Conservation (phyloP, 53 echinoderm and acorn worm genomes). For the Arbacia lixula region DNA sequence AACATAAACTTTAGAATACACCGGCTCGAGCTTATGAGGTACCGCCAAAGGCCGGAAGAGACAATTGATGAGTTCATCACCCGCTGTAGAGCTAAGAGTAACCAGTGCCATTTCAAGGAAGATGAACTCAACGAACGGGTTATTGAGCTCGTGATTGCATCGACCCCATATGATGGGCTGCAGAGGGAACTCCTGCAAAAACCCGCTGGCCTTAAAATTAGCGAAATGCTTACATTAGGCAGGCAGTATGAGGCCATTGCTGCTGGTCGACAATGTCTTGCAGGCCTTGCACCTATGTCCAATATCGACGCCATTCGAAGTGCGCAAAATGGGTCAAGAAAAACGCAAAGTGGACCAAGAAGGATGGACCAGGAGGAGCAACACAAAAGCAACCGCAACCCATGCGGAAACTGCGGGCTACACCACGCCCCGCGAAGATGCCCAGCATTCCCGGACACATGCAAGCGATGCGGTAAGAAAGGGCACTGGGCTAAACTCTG, state of each 20-base stretch:
- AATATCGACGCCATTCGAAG: neutral
- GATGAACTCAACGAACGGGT: conserved; percentile 23
- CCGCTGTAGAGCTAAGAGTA: conserved; percentile 37
- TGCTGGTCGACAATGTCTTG: neutral
- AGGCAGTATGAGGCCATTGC: conserved; percentile 2
- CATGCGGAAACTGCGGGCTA: conserved; percentile 10
- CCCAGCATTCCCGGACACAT: neutral
- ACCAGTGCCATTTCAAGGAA: conserved; percentile 34
- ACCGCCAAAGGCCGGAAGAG: conserved; percentile 1
- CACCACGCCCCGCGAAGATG: conserved; percentile 2
- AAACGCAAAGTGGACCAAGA: neutral
- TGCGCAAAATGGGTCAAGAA: neutral
- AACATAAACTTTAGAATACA: conserved; percentile 63
- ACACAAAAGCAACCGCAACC: neutral
- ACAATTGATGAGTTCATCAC: conserved; percentile 57
- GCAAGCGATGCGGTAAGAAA: neutral
- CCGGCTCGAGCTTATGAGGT: conserved; percentile 54
- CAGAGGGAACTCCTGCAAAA: conserved; percentile 38
- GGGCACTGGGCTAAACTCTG: neutral
- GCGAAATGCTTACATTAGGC: too few species aligned
- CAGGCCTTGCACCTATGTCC: neutral
- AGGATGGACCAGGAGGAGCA: neutral
- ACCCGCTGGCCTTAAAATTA: conserved; percentile 12
- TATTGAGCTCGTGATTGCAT: conserved; percentile 27
- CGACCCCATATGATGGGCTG: neutral